Conservation (phyloP, 2,113 vertebrate species). For the Notiomystis cincta region DNA sequence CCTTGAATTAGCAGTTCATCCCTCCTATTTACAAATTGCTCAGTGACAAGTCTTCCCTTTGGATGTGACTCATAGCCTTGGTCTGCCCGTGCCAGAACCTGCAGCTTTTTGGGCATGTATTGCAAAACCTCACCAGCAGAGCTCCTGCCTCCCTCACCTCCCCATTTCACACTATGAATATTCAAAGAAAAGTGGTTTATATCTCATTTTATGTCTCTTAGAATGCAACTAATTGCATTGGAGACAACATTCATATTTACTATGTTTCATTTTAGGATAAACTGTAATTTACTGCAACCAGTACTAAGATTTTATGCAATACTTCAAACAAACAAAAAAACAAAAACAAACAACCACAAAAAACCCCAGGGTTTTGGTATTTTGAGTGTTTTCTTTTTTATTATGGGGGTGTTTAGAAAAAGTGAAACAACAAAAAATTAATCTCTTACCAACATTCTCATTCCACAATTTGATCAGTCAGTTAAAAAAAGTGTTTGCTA, state of each 20-base stretch:
- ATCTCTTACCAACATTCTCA: neutral
- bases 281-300: neutral
- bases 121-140: constrained; percentile 14
- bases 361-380: too few species aligned
- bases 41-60: constrained; percentile 22
- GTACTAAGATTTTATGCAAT: neutral
- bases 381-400: neutral
- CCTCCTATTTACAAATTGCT: constrained; percentile 34
- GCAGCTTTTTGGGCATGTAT: neutral
- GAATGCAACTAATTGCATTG: neutral
- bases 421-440: neutral
- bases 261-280: neutral
- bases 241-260: neutral
- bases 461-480: neutral
- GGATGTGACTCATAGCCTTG: constrained; percentile 14
- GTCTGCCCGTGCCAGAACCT: neutral
- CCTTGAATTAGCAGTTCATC: constrained; percentile 17
- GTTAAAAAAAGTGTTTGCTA: neutral
- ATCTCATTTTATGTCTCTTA: neutral
- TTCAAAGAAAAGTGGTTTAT: neutral
- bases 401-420: neutral
- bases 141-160: neutral
- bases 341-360: neutral
- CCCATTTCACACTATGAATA: neutral
- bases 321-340: neutral